Evolutionary conservation across 2,113 vertebrate genomes (phyloP).

Genomic region (Sylvilagus bachmani): DNA sequence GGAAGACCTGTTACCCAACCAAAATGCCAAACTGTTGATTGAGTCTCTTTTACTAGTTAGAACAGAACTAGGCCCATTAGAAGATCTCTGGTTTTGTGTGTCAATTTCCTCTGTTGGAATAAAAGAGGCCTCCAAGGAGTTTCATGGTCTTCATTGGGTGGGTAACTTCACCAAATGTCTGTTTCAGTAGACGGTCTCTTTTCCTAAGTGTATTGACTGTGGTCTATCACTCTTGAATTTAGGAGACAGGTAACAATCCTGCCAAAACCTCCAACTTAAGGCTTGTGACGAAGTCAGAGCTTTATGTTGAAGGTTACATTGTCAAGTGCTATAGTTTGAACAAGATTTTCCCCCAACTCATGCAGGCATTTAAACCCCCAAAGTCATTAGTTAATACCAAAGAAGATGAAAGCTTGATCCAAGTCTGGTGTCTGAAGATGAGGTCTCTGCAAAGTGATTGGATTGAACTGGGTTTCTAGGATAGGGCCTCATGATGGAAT

Average conservation of each 20-base stretch:
- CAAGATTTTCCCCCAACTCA: no score
- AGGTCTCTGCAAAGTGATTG: no score
- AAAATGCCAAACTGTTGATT: neutral
- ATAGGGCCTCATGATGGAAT: no score
- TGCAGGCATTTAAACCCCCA: no score
- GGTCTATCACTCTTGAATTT: neutral
- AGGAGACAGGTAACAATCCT: neutral
- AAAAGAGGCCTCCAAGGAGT: neutral
- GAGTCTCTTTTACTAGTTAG: neutral
- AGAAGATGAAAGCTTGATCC: no score
- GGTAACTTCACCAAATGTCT: neutral
- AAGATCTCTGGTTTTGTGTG: no score
- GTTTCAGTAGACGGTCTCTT: neutral
- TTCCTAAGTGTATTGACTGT: neutral
- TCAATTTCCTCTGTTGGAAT: neutral
- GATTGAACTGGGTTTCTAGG: no score
- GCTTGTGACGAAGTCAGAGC: neutral
- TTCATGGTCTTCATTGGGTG: neutral
- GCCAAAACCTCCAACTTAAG: neutral
- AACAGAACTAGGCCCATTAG: neutral
- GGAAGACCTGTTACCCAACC: neutral
- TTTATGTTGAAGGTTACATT: neutral
- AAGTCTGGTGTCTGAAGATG: no score
- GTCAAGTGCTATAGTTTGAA: neutral
- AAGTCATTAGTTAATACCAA: no score